Conservation (phyloP, 2,113 vertebrate species). For the Speoplatyrhinus poulsoni region DNA sequence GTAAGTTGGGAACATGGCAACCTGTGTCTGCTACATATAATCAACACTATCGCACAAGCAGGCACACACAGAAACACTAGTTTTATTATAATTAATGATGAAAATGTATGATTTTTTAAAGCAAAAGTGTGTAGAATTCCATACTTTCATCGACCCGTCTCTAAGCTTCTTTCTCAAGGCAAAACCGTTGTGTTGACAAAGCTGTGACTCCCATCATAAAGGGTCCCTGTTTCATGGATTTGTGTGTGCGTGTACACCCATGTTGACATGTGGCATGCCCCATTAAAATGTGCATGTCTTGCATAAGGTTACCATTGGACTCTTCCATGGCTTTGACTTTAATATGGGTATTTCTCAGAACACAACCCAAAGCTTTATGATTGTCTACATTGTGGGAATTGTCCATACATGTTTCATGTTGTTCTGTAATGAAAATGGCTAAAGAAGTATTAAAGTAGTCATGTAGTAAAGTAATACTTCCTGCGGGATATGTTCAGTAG, state of each 20-base stretch:
- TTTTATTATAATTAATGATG: too few relatives aligned
- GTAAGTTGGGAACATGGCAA: too few relatives aligned
- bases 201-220: slow-evolving; percentile 29
- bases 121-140: neutral
- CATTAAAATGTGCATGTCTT: slow-evolving; percentile 8
- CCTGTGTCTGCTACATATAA: too few relatives aligned
- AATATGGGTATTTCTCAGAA: neutral
- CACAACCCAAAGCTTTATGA: neutral
- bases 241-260: slow-evolving; percentile 2
- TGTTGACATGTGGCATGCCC: neutral
- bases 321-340: slow-evolving; percentile 10
- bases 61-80: too few relatives aligned
- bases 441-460: too few relatives aligned
- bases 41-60: too few relatives aligned
- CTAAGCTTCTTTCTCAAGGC: slow-evolving; percentile 8
- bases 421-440: neutral
- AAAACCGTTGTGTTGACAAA: slow-evolving; percentile 26
- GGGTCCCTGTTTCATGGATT: slow-evolving; percentile 5
- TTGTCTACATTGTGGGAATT: neutral
- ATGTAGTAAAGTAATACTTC: too few relatives aligned
- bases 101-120: too few relatives aligned
- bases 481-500: neutral
- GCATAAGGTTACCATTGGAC: neutral
- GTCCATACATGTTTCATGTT: slow-evolving; percentile 6
- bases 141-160: slow-evolving; percentile 7